Base-by-base conservation (phyloP, 2,797 vertebrate genomes). In the Numenius phaeopus region DNA sequence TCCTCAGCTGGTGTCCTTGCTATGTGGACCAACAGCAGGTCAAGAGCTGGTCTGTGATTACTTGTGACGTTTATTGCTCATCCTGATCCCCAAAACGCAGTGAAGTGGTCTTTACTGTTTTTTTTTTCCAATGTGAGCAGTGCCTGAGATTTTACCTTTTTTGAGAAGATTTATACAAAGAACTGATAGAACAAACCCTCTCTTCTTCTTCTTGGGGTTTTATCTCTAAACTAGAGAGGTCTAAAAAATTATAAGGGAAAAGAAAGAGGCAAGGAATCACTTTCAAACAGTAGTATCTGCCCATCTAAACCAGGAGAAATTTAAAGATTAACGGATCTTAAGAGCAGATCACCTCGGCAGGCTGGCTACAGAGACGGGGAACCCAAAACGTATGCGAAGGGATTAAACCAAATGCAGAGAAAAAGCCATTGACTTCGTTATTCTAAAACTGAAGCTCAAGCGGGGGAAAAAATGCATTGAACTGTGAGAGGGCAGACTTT, bases 1-100 rank as follows among this genome's bases (percentile, higher is more conserved):
- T 83, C 30, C 92, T 91, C 92, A 90, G 69, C 83, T 89, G 73
- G 39, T 70, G 83, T 93, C 94, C 89, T 96, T 92, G 86, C 78
- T 93, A 30, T 26, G 77, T 0, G 0, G 42, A 50, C 46, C 30
- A 44, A 75, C 15, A 89, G 39, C 73, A 34, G 92, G 90, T 97
- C 92, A 94, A 92, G 81, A 94, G 67, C 64, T 92, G 47, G 54
- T 9, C 52, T 52, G 21, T 76, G 80, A 50, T 76, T 73, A 8
- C 42, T 87, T 89, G 55, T 71, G 78, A 85, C 0, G 5, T 80
- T 55, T 59, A 0, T 9, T 70, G 86, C 62, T 79, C 50, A 47
- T 58, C 55, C 52, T 6, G 0, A 29, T 65, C 46, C 42, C 54
- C 37, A 65, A 67, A 88, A 71, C 11, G 39, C 47, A 77, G 10